These are phyloP conservation scores for Platycnemis pennipes DNA, from an alignment of 2,888 invertebrate genomes.

Conservation along the genomic window DNA sequence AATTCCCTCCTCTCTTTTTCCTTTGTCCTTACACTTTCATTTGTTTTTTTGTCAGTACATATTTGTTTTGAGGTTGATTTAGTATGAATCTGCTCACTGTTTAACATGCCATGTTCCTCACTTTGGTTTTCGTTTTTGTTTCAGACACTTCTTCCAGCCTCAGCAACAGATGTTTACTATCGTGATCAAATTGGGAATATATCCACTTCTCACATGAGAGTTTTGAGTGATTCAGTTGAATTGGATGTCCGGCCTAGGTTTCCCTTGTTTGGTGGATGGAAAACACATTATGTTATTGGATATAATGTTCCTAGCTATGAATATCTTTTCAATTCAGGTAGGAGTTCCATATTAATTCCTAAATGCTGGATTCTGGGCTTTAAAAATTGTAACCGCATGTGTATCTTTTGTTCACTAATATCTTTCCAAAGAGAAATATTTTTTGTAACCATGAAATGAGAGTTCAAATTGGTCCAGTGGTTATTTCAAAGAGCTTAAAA, in stretches of 20 bases:
- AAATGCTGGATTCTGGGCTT: no score
- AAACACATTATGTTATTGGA: constrained; percentile 97
- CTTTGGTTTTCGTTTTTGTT: constrained; percentile 69
- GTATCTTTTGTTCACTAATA: no score
- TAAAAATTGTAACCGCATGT: no score
- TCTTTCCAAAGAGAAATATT: no score
- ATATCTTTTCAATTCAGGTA: constrained; percentile 90
- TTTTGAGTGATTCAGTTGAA: constrained; percentile 95
- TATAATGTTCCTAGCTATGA: constrained; percentile 99
- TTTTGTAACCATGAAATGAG: no score
- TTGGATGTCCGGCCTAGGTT: constrained; percentile 97
- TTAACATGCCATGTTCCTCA: not conserved
- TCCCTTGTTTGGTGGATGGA: constrained; percentile 99
- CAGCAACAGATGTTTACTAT: constrained; percentile 98
- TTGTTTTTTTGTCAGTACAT: not conserved
- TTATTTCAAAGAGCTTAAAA: no score
- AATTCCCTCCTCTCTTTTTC: not conserved
- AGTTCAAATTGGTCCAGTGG: no score
- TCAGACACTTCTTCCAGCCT: constrained; percentile 84
- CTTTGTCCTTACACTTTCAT: not conserved
- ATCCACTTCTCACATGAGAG: constrained; percentile 95
- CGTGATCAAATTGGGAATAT: constrained; percentile 99
- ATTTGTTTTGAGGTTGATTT: not conserved
- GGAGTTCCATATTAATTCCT: no score
- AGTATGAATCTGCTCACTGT: not conserved